A percentile compares a stretch with the other conserved stretches of the same genome.
These are phyloP conservation scores for Crocallis elinguaria DNA, from an alignment of 2,888 invertebrate species.

Conservation along the genomic window DNA sequence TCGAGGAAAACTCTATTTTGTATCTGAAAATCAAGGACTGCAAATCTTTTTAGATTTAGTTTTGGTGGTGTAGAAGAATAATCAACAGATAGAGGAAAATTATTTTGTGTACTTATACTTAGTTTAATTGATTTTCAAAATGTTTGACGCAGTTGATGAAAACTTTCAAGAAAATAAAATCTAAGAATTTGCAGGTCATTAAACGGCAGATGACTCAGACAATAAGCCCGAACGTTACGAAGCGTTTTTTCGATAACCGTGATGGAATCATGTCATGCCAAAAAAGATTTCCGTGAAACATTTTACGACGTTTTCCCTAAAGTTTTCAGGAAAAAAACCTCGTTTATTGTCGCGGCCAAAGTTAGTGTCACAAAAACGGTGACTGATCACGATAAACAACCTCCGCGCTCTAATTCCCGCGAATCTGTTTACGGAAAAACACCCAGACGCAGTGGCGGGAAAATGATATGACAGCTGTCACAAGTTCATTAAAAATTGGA, in stretches of 20 bases:
- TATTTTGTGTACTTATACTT: too few relatives aligned
- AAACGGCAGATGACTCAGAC: constrained; percentile 25
- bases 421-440: constrained; percentile 42
- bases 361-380: constrained; percentile 36
- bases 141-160: constrained; percentile 1
- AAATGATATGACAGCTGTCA: constrained; percentile 49
- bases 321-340: constrained; percentile 37
- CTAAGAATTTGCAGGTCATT: constrained; percentile 17
- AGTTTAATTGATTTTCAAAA: too few relatives aligned
- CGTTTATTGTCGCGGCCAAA: constrained; percentile 30
- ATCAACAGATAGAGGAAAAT: too few relatives aligned
- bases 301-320: constrained; percentile 27
- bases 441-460: constrained; percentile 37
- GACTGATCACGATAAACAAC: constrained; percentile 45
- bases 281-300: constrained; percentile 48
- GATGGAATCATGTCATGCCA: constrained; percentile 40
- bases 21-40: constrained; percentile 18
- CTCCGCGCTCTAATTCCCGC: constrained; percentile 39
- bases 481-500: constrained; percentile 42
- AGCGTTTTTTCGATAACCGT: constrained; percentile 32
- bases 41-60: neutral
- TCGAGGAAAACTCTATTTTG: constrained; percentile 22
- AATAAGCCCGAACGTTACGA: constrained; percentile 27
- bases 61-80: neutral
- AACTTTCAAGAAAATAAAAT: constrained; percentile 14